Base-by-base conservation (phyloP, 2,888 invertebrate genomes). In the Ptilodon capucinus region DNA sequence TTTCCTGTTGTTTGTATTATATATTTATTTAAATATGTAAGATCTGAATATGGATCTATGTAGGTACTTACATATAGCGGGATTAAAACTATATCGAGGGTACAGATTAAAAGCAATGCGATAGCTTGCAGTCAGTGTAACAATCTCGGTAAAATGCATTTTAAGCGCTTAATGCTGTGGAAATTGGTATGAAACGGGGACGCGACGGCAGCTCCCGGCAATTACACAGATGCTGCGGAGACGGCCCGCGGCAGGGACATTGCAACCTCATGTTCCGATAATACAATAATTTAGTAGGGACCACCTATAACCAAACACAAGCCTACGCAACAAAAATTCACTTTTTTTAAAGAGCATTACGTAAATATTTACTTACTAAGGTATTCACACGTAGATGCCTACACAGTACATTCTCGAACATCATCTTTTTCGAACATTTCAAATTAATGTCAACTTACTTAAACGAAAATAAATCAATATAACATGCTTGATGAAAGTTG, bases 71-170 rank as follows among this genome's bases (percentile, higher is more conserved):
- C n/a, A 8, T 30, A n/a, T 30, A n/a, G 48, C 59, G 38, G 53
- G 65, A 67, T 68, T 61, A 58, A 71, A 75, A 71, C 60, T 68
- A 69, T 75, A 65, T 52, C 34, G 3, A 11, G 54, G 57, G 56
- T 18, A 56, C 61, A 76, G 73, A 71, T 76, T 76, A 76, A 80
- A 79, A 78, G 71, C 70, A 68, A 68, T 6, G 64, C 64, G 74
- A 75, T 80, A 74, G 74, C 58, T 56, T 46, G 49, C 74, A 76
- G 68, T 69, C 70, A 79, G 73, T 78, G 69, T 78, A 79, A 82
- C 81, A 86, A 83, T 84, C 80, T 79, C 74, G 65, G 79, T 76
- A 71, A 84, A 84, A 86, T 84, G 85, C 84, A 83, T 86, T 86
- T 81, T 69, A 76, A 81, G 81, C 78, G 81, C 74, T 82, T 81